Base-by-base conservation (phyloP, 2,113 vertebrate species). In the Pelecanoides urinatrix region DNA sequence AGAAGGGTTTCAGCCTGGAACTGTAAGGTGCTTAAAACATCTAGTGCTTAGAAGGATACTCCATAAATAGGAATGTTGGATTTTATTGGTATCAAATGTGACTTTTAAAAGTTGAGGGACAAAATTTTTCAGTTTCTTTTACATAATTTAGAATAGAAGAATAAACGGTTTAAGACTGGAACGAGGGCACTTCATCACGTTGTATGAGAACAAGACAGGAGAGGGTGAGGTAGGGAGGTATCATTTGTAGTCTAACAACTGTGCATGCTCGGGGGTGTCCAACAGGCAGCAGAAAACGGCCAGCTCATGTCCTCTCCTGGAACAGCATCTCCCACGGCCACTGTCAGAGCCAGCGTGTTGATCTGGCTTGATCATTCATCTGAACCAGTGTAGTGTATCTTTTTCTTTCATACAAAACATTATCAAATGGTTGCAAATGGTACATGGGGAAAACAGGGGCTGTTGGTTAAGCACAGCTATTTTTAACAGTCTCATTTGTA, bases 1-100 rank as follows among this genome's bases (percentile, higher is more conserved):
- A 97, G 94, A 89, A 97, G 95, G 75, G 72, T 90, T 98, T 97
- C 95, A 92, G 88, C 90, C 86, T 93, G 92, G 81, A 95, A 80
- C 94, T 94, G 27, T 96, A 97, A 97, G 96, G 97, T 97, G 91
- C 97, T 98, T 98, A 97, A 98, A 97, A 94, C 96, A 92, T 97
- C 71, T 76, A 90, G 80, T 78, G 95, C 93, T 97, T 95, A 95
- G 93, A 83, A 94, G 86, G 86, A 95, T 93, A 91, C 90, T 88
- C 85, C 79, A 95, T 97, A 97, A 98, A 96, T 96, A 97, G 92
- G 75, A 92, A 78, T 59, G 86, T 36, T 92, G 80, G 78, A 55
- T 96, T 98, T 97, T 95, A 92, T 83, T 88, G 70, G 34, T 86
- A 84, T 88, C 92, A 92, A 93, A 95, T 90, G 68, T 66, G 96